Base-by-base conservation (phyloP, 1,140 invertebrate genomes). In the Teleogryllus occipitalis region DNA sequence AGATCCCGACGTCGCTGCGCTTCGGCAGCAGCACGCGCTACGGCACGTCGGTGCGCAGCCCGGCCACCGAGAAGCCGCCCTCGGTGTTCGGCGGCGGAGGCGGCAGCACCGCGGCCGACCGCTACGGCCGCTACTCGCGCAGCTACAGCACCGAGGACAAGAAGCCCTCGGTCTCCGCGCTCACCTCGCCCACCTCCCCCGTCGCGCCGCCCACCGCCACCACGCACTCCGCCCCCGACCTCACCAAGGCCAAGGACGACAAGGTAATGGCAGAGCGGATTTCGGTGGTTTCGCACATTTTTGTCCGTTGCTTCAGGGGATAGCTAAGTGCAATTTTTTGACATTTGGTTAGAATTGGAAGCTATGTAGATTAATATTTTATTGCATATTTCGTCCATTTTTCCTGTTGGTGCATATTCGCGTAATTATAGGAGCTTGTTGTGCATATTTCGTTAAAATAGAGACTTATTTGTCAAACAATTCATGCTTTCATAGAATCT, bases 21-120 rank as follows among this genome's bases (percentile, higher is more conserved):
- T 79, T 79, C 72, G 75, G 77, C 6, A 79, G 76, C 54, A 47
- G 74, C 18, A 47, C 80, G 8, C 47, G 78, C 4, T 75, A 47
- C 77, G 47, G 39, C 6, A 76, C 46, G 15, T 54, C 48, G 46
- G 73, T 75, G 22, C 47, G 80, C 21, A 81, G 80, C 47, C 80
- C 80, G 10, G 80, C 48, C 49, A 65, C 78, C 47, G 80, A 81
- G 39, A 79, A 79, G 47, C 49, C 80, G 7, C 80, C 80, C 7
- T 47, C 78, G 5, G 74, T 79, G 15, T 81, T 77, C 46, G 76
- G 75, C 22, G 27, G 46, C 14, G 77, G 75, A 12, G 47, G 12
- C 15, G 15, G 10, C n/a, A n/a, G 14, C 48, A 47, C 76, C 21
- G 47, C 21, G 78, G 72, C 18, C 47, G 83, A 47, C 81, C 79